Conservation (phyloP, 2,797 vertebrate genomes). For the Phalloptychus januarius region DNA sequence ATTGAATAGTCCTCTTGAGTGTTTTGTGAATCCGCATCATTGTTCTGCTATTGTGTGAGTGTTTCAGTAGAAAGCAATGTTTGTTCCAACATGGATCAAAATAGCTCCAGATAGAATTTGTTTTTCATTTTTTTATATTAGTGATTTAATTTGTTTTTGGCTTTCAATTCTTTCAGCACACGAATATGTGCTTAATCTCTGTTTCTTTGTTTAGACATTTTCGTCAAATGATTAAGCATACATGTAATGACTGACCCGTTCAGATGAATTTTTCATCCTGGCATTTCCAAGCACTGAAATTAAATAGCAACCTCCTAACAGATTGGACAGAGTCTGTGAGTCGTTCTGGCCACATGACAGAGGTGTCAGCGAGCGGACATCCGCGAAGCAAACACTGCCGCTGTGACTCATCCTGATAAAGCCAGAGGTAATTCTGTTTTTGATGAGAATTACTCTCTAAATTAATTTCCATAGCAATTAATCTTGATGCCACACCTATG, state of each 20-base stretch:
- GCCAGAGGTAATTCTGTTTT: conserved; percentile 75
- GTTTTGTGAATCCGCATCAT: not conserved
- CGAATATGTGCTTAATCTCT: not conserved
- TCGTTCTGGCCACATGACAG: conserved; percentile 29
- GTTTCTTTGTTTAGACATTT: conserved; percentile 39
- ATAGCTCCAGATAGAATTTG: not conserved
- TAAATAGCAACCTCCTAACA: conserved; percentile 55
- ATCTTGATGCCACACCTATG: conserved; percentile 73
- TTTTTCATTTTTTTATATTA: not conserved
- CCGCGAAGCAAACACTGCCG: conserved; percentile 43
- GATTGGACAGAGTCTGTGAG: conserved; percentile 56
- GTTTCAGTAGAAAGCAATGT: not conserved
- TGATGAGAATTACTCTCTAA: conserved; percentile 75
- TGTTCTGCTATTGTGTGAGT: not conserved
- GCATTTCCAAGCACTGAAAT: conserved; percentile 64
- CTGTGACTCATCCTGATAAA: conserved; percentile 73
- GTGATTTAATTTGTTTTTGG: conserved; percentile 10
- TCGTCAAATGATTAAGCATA: conserved; percentile 50
- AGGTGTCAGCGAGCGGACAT: conserved; percentile 31
- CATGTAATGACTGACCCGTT: conserved; percentile 14
- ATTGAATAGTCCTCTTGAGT: not conserved
- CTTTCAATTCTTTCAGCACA: conserved; percentile 23
- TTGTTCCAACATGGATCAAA: not conserved
- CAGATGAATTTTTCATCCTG: conserved; percentile 50
- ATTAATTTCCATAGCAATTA: conserved; percentile 79